A percentile compares a stretch with the other conserved stretches of the same genome.
phyloP scores from a whole-genome alignment of 2,888 invertebrate genomes.

The Leptura quadrifasciata region DNA sequence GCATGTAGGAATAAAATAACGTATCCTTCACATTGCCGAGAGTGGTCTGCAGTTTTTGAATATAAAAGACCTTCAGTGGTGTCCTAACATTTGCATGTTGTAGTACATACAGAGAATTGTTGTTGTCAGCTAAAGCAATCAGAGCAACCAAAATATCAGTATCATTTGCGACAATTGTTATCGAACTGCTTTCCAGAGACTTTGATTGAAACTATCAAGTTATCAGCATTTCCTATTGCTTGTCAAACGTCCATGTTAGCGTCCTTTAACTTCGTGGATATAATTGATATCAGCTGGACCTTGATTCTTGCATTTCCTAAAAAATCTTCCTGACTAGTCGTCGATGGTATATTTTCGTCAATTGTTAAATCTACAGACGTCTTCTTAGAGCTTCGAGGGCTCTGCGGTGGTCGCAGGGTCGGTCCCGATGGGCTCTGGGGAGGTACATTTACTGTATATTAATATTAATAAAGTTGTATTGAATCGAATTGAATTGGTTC shows the following conservation, averaged over 20 bases:
- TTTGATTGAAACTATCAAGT: not conserved
- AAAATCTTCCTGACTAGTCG: not conserved
- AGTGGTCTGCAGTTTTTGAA: not conserved
- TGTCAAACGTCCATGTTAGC: too few species aligned
- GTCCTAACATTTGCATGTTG: not conserved
- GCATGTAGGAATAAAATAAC: not conserved
- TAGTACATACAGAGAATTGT: not conserved
- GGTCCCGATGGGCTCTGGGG: too few species aligned
- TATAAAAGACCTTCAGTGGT: not conserved
- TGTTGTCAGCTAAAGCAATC: constrained; percentile 1
- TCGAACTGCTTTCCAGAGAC: not conserved
- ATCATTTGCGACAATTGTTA: not conserved
- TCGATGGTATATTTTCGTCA: not conserved
- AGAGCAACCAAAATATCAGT: not conserved
- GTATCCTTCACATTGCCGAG: not conserved
- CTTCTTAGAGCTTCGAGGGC: too few species aligned
- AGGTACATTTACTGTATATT: too few species aligned
- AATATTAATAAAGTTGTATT: too few species aligned
- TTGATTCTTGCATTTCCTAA: too few species aligned
- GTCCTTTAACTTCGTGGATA: too few species aligned
- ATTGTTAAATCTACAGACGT: too few species aligned
- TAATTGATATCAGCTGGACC: too few species aligned
- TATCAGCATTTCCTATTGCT: too few species aligned
- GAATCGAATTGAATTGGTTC: too few species aligned
- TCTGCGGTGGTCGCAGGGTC: too few species aligned